phyloP scores from a whole-genome alignment of 1,140 invertebrate genomes.

The Drosophila athabasca region DNA sequence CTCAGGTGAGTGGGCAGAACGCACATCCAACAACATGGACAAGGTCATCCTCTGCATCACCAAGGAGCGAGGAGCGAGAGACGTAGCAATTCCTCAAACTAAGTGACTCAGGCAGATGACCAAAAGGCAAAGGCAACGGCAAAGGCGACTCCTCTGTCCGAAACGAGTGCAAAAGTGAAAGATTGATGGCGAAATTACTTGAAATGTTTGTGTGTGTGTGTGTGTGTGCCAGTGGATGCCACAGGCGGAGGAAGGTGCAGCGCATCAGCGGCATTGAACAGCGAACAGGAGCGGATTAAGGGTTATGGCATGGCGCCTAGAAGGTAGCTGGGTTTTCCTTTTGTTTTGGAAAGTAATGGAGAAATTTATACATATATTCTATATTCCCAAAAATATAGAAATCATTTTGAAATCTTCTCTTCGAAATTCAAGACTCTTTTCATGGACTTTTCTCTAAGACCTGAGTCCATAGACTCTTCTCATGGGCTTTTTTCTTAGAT shows the following conservation, averaged over 20 bases:
- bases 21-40: slow-evolving; percentile 49
- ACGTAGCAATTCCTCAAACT: slow-evolving; percentile 47
- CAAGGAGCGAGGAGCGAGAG: not conserved
- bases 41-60: slow-evolving; percentile 53
- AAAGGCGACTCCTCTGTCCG: slow-evolving; percentile 51
- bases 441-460: not conserved
- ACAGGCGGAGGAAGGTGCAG: slow-evolving; percentile 23
- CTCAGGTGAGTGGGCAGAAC: slow-evolving; percentile 70
- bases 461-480: not conserved
- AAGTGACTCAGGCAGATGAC: slow-evolving; percentile 52
- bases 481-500: not conserved
- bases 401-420: not conserved
- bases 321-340: not conserved
- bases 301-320: not conserved
- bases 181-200: slow-evolving; percentile 82
- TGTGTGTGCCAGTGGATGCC: slow-evolving; percentile 4
- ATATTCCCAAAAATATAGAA: not conserved
- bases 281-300: slow-evolving; percentile 20
- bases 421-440: not conserved
- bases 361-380: not conserved
- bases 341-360: not conserved
- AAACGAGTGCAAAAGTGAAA: slow-evolving; percentile 82
- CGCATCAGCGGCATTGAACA: not conserved
- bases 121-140: slow-evolving; percentile 3
- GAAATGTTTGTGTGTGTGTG: slow-evolving; percentile 63